Evolutionary conservation across 2,797 vertebrate species (phyloP).

Genomic region (Diglossa cyanea): DNA sequence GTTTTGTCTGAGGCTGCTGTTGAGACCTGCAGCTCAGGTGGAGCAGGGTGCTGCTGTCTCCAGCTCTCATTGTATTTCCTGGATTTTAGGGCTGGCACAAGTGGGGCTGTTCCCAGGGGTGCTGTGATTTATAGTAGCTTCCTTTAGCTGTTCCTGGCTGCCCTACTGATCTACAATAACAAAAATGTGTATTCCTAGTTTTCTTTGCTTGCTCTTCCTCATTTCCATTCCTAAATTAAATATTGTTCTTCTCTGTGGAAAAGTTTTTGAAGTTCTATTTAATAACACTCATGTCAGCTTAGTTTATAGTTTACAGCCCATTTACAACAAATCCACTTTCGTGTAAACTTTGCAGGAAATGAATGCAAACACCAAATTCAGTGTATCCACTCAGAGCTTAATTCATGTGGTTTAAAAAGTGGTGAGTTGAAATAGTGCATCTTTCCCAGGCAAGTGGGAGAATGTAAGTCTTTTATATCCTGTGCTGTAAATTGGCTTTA

Average conservation of each 20-base stretch:
- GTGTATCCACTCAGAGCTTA: not conserved
- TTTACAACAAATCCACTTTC: slow-evolving; percentile 10
- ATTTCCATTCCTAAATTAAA: slow-evolving; percentile 13
- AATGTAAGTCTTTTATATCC: not conserved
- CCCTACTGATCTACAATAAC: not conserved
- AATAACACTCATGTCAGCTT: not conserved
- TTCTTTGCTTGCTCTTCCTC: not conserved
- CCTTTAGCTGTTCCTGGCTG: not conserved
- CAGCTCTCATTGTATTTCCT: rapidly evolving
- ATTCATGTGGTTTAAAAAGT: not conserved
- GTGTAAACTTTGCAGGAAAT: not conserved
- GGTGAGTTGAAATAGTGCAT: not conserved
- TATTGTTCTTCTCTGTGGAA: not conserved
- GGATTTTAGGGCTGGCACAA: not conserved
- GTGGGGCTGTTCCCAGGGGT: not conserved
- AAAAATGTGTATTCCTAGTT: not conserved
- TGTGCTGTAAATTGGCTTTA: not conserved
- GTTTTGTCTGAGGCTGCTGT: not conserved
- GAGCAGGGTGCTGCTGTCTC: not conserved
- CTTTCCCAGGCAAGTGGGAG: not conserved
- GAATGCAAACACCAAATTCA: not conserved
- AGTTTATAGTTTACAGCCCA: not conserved
- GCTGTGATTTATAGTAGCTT: not conserved
- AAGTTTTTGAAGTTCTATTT: slow-evolving; percentile 25
- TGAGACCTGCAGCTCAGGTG: not conserved